Base-by-base conservation (phyloP, 2,797 vertebrate genomes). In the Aselliscus stoliczkanus region DNA sequence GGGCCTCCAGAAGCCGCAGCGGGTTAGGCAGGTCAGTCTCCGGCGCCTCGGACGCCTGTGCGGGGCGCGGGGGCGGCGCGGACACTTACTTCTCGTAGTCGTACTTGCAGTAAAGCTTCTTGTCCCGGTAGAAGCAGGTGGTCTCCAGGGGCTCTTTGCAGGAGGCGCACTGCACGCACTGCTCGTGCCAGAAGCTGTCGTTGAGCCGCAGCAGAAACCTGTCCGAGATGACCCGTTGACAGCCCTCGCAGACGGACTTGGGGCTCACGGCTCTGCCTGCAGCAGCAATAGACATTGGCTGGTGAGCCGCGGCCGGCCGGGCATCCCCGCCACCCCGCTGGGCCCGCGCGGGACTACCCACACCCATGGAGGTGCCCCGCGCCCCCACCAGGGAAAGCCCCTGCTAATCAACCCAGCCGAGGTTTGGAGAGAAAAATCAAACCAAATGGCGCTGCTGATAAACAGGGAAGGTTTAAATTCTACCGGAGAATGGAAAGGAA, bases 21-120 rank as follows among this genome's bases (percentile, higher is more conserved):
- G 42, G 29, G 29, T 4, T 17, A 69, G 15, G 52, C n/a, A 67
- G 23, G 34, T 25, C 18, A 4, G 20, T 34, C n/a, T 14, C 77
- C 7, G 5, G 37, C 1, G 47, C 92, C 47, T 13, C 4, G 15
- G 39, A 18, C 3, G 31, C 54, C 37, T 1, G 13, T 2, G 34
- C 0, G 60, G 92, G 65, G 29, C 4, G 8, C 90, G 52, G 80
- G 10, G 2, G 47, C 6, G 73, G n/a, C 54, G 69, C 69, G 0
- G 50, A 18, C 91, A 99, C 99, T 99, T 98, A 99, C 99, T 99
- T 99, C 60, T 99, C 98, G 1, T 99, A 99, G 98, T 99, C 99
- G 60, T 97, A 98, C 92, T 99, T 99, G 99, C 99, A 99, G 99
- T 99, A 99, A 86, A 99, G 99, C 97, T 99, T 99, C 98, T 99